A percentile compares a stretch with the other conserved stretches of the same genome.
Evolutionary conservation across 2,113 vertebrate genomes (phyloP).

Genomic region (Narcine bancroftii): DNA sequence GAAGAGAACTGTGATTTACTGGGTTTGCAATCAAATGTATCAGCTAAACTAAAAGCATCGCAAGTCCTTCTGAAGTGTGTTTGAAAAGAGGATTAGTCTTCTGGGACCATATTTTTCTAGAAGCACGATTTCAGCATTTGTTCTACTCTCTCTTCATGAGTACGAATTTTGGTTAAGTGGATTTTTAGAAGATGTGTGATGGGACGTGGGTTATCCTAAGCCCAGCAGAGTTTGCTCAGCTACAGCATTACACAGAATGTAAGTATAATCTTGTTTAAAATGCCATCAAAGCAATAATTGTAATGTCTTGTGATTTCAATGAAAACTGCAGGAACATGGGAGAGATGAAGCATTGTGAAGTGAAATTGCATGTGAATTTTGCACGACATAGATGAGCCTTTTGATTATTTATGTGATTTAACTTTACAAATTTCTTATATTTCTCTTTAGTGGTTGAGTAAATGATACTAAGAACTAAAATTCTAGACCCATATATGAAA

Average conservation of each 20-base stretch:
- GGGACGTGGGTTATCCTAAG: constrained; percentile 76
- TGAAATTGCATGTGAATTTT: background rate
- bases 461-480: background rate
- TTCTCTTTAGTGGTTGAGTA: background rate
- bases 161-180: background rate
- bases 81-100: background rate
- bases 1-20: background rate
- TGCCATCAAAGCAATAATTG: background rate
- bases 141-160: constrained; percentile 1
- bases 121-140: background rate
- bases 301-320: background rate
- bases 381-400: background rate
- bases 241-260: constrained; percentile 90
- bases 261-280: constrained; percentile 52
- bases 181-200: constrained; percentile 64
- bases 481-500: background rate
- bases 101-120: background rate
- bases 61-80: background rate
- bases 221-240: constrained; percentile 77
- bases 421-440: background rate
- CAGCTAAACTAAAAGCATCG: background rate
- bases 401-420: background rate
- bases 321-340: background rate
- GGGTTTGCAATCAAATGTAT: background rate
- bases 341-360: background rate